Evolutionary conservation across 2,888 invertebrate species (phyloP).

Genomic region (Gandaritis pyraliata): DNA sequence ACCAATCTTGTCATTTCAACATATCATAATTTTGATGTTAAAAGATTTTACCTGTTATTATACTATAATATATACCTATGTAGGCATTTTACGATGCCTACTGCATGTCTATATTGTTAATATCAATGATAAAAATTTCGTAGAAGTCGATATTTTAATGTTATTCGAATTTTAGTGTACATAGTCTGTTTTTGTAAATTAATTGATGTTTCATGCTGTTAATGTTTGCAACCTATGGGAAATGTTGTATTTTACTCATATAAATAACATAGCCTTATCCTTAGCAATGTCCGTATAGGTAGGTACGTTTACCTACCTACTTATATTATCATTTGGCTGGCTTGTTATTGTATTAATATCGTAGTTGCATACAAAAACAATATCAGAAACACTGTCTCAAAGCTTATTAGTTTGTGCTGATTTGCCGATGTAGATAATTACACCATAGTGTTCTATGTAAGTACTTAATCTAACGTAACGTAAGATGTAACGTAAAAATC

Average conservation of each 20-base stretch:
- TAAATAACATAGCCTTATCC: conserved; percentile 38
- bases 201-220: conserved; percentile 79
- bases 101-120: conserved; percentile 1
- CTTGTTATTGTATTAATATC: conserved; percentile 32
- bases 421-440: conserved; percentile 52
- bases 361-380: conserved; percentile 19
- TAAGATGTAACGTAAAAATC: conserved; percentile 65
- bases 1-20: conserved; percentile 57
- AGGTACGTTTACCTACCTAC: too few species aligned
- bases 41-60: too few species aligned
- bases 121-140: conserved; percentile 3
- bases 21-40: conserved; percentile 63
- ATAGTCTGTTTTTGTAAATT: conserved; percentile 78
- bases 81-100: too few species aligned
- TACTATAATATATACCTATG: not conserved
- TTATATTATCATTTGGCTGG: conserved; percentile 38
- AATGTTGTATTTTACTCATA: conserved; percentile 47
- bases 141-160: conserved; percentile 74
- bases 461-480: too few species aligned
- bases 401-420: conserved; percentile 47
- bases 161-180: conserved; percentile 62
- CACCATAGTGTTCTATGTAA: conserved; percentile 78
- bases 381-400: conserved; percentile 35
- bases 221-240: conserved; percentile 70
- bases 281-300: conserved; percentile 28